Base-by-base conservation (phyloP, 1,140 invertebrate species). In the Onthophagus taurus region DNA sequence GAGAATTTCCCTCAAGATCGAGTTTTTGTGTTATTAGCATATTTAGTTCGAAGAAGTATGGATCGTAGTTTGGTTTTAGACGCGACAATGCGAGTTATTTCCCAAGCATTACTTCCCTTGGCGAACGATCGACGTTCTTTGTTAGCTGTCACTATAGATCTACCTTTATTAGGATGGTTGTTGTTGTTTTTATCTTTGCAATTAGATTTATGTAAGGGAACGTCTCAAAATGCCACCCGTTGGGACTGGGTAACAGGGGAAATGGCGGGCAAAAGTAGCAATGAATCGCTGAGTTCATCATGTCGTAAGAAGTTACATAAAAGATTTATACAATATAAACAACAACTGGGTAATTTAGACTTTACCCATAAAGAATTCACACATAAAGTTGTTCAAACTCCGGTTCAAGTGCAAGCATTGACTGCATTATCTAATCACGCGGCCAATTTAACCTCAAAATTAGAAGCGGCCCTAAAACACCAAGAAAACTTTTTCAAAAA, bases 1-100 rank as follows among this genome's bases (percentile, higher is more conserved):
- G 73, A 78, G 36, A 80, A 85, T 30, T 87, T 88, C 57, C 83
- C 89, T 19, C 82, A 91, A 58, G 89, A 92, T 61, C 82, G 89
- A 55, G 82, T 91, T 21, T 89, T 95, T 57, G 81, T 92, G 47
- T 69, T 93, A 31, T 65, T 93, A 31, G 84, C 86, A 37, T 90
- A 88, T 63, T 76, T 94, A 67, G 84, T 85, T 18, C 81, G 88
- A 47, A 88, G 86, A 56, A 85, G 84, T 44, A 64, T 70, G 19
- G 75, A 76, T 49, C 72, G 76, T 42, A 76, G 74, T 9, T 70
- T 75, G 13, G 74, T 78, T 11, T 66, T 81, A 12, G 77, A 81
- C 54, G 70, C 77, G 2, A 75, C 78, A 43, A 66, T 81, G 30
- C 67, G 69, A 38, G 76, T 75, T 0, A 59, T 80, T 20, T 71